Base-by-base conservation (phyloP, 2,888 invertebrate species). In the Tolmerus cingulatus region DNA sequence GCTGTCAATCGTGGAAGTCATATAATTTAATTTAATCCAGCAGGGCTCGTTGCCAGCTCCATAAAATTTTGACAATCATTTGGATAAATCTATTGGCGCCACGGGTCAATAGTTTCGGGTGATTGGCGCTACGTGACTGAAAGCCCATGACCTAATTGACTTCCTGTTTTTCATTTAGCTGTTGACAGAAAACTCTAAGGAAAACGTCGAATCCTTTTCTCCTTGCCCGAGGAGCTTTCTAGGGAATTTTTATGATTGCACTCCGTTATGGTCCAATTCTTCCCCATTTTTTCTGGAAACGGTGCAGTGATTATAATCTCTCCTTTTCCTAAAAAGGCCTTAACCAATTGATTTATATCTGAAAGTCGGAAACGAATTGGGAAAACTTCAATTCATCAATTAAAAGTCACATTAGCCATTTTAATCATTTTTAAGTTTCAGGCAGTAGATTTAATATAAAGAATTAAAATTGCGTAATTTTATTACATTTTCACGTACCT, bases 61-160 rank as follows among this genome's bases (percentile, higher is more conserved):
- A 76, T 76, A 78, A 78, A 78, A 78, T 78, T 43, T 78, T 78
- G 37, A 78, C 78, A 78, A 78, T 76, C 78, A 78, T 27, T 43
- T 78, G 37, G 78, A 78, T 78, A 78, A 78, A 78, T 78, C 40
- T 78, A 43, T 43, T 78, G 37, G 37, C 43, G 46, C 78, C 23
- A 40, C 23, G 43, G 23, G 27, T 40, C 78, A 78, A 78, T 78
- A 78, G 78, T 78, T 78, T 78, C 43, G 46, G 37, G 46, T 43
- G 78, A 78, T 78, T 78, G 78, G 23, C 37, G 46, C 40, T 37
- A 78, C 78, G 78, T 78, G 78, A 40, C 78, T 43, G 78, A 78
- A 78, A 37, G 37, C 40, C 76, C 76, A 16, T 76, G 76, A 76
- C 76, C 76, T 76, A 76, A 76, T 37, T 78, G 78, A 78, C 43